phyloP scores from a whole-genome alignment of 2,797 vertebrate genomes.

The Danio kyathit region DNA sequence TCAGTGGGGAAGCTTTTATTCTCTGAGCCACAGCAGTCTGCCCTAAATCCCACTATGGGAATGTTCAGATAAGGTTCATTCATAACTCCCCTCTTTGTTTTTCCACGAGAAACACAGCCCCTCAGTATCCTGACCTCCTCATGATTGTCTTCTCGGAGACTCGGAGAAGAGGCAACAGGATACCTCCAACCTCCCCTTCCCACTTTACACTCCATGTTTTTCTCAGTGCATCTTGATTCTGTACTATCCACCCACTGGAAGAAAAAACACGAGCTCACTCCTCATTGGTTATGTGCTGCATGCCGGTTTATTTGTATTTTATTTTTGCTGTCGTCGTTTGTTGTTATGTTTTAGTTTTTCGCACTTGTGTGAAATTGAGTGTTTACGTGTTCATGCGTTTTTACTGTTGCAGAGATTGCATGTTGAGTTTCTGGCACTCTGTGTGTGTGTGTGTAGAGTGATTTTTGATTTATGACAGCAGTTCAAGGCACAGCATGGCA shows the following conservation, averaged over 20 bases:
- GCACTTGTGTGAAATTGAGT: conserved; percentile 47
- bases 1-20: conserved; percentile 15
- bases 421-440: conserved; percentile 38
- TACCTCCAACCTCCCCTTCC: neutral
- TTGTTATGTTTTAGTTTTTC: conserved; percentile 54
- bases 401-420: conserved; percentile 51
- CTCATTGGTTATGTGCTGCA: conserved; percentile 67
- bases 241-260: conserved; percentile 24
- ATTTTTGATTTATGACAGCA: conserved; percentile 35
- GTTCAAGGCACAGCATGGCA: conserved; percentile 50
- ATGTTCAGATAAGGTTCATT: conserved; percentile 63
- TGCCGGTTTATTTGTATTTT: conserved; percentile 66
- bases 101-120: conserved; percentile 33
- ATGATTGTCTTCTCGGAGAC: conserved; percentile 20
- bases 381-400: conserved; percentile 15
- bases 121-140: conserved; percentile 25
- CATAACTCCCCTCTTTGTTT: conserved; percentile 44
- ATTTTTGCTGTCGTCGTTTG: conserved; percentile 38
- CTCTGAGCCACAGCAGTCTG: conserved; percentile 13
- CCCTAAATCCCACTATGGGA: conserved; percentile 28
- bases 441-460: neutral
- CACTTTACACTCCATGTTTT: conserved; percentile 9
- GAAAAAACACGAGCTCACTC: conserved; percentile 53
- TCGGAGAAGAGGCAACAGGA: conserved; percentile 18
- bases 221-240: conserved; percentile 3